Evolutionary conservation across 2,888 invertebrate genomes (phyloP).

Genomic region (Plagiodera versicolora): DNA sequence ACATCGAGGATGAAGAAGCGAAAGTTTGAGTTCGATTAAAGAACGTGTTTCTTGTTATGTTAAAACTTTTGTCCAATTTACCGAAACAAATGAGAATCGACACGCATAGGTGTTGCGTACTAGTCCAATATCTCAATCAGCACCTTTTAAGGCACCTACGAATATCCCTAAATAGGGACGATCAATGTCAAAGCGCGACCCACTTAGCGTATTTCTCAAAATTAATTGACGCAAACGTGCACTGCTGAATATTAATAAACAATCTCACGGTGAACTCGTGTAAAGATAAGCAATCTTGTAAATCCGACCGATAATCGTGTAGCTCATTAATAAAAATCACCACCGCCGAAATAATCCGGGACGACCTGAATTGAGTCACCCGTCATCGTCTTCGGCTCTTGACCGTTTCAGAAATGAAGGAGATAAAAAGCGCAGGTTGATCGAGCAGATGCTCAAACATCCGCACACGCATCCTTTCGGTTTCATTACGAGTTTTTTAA

Average conservation of each 20-base stretch:
- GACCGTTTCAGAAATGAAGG: conserved; percentile 2
- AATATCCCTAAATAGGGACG: neutral
- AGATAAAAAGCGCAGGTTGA: conserved; percentile 3
- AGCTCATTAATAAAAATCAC: neutral
- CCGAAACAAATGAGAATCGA: no score
- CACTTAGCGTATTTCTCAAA: neutral
- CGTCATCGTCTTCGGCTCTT: conserved; percentile 1
- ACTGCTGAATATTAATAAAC: neutral
- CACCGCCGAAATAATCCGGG: neutral
- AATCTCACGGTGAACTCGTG: neutral
- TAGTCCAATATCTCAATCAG: neutral
- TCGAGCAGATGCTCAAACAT: conserved; percentile 9
- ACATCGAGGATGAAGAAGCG: no score
- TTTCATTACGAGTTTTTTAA: conserved; percentile 2
- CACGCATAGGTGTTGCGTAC: no score
- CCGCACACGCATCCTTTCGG: conserved; percentile 4
- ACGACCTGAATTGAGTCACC: conserved; percentile 12
- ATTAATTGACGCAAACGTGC: neutral
- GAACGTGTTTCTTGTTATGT: no score
- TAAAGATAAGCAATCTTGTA: neutral
- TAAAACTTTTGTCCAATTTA: no score
- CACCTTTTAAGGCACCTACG: neutral
- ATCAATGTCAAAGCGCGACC: neutral
- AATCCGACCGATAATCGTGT: neutral
- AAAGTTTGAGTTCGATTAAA: no score